phyloP scores from a whole-genome alignment of 2,113 vertebrate genomes.

The Elachura formosa region DNA sequence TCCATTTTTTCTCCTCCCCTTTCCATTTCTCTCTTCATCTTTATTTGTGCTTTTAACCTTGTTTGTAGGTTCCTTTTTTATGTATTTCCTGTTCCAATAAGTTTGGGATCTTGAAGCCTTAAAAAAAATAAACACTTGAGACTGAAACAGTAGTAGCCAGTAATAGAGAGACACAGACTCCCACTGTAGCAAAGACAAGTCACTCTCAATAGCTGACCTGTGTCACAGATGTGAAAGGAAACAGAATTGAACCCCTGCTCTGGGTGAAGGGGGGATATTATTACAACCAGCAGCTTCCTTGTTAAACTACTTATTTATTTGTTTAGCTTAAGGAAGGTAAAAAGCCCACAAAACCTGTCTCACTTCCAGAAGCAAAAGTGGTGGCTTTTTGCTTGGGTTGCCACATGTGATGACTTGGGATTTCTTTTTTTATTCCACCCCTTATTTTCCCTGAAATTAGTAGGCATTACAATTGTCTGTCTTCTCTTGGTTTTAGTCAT shows the following conservation, averaged over 20 bases:
- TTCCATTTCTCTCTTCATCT: constrained; percentile 45
- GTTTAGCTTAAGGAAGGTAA: constrained; percentile 27
- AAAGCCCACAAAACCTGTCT: constrained; percentile 51
- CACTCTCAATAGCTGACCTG: constrained; percentile 69
- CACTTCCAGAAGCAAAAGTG: constrained; percentile 22
- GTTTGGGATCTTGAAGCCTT: constrained; percentile 11
- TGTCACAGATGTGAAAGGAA: constrained; percentile 67
- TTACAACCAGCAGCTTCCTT: constrained; percentile 58
- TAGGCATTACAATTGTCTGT: constrained; percentile 52
- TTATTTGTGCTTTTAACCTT: constrained; percentile 62
- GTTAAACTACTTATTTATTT: constrained; percentile 23
- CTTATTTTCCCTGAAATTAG: constrained; percentile 24
- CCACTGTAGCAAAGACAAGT: not conserved
- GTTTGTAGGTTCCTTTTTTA: constrained; percentile 17
- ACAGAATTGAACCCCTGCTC: constrained; percentile 63
- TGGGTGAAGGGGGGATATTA: constrained; percentile 42
- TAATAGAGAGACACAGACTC: not conserved
- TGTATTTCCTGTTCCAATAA: constrained; percentile 36
- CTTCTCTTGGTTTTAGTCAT: constrained; percentile 71
- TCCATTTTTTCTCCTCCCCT: constrained; percentile 4
- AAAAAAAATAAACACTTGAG: not conserved
- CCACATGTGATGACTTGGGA: constrained; percentile 58
- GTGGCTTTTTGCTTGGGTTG: too few relatives aligned
- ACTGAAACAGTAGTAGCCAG: constrained; percentile 49
- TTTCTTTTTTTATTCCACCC: not conserved